Evolutionary conservation across 2,888 invertebrate species (phyloP).

Genomic region (Omphaloscelis lunosa): DNA sequence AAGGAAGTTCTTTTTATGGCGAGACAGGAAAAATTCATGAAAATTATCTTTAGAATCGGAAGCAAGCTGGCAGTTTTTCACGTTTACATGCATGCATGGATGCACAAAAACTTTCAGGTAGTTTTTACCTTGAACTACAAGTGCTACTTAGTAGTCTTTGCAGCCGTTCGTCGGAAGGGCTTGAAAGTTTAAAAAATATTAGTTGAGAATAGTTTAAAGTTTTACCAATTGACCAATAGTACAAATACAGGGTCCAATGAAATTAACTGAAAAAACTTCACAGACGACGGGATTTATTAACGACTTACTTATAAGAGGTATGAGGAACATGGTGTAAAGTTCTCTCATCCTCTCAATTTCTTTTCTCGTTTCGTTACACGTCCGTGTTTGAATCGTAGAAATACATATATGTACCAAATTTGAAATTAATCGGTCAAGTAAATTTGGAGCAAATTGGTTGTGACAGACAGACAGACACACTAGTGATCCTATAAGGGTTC

Average conservation of each 20-base stretch:
- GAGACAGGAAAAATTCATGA: slow-evolving; percentile 10
- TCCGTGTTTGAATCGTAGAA: too few relatives aligned
- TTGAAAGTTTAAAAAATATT: slow-evolving; percentile 48
- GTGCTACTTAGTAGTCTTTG: slow-evolving; percentile 43
- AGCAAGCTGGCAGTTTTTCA: slow-evolving; percentile 50
- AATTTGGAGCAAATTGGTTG: too few relatives aligned
- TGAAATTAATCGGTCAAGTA: too few relatives aligned
- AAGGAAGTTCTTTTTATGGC: slow-evolving; percentile 4
- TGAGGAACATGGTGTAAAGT: too few relatives aligned
- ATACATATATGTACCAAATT: too few relatives aligned
- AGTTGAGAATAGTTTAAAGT: neutral
- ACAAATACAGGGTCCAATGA: neutral
- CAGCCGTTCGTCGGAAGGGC: slow-evolving; percentile 52
- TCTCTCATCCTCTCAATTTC: too few relatives aligned
- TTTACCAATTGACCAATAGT: neutral
- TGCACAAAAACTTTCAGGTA: slow-evolving; percentile 48
- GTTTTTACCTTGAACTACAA: slow-evolving; percentile 45
- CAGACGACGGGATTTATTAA: neutral
- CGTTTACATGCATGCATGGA: slow-evolving; percentile 49
- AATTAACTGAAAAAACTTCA: neutral
- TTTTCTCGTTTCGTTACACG: too few relatives aligned
- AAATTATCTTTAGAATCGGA: slow-evolving; percentile 16
- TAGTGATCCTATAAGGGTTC: too few relatives aligned
- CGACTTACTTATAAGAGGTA: too few relatives aligned
- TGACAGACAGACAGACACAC: too few relatives aligned